Evolutionary conservation across 2,797 vertebrate genomes (phyloP).

Genomic region (Arctocebus calabarensis): DNA sequence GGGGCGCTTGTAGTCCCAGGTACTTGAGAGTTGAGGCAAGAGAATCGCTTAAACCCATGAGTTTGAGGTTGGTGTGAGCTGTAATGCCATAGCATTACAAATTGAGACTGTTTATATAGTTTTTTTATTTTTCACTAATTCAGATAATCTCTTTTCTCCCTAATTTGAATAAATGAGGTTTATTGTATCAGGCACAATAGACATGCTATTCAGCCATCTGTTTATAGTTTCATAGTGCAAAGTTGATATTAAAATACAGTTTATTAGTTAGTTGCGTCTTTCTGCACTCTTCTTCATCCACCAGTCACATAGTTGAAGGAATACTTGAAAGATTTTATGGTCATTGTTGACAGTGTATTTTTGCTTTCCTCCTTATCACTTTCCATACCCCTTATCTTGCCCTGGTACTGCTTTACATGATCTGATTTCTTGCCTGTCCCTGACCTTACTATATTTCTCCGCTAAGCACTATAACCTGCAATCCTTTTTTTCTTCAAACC

Average conservation of each 20-base stretch:
- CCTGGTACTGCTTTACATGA: neutral
- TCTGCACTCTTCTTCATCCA: neutral
- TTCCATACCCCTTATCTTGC: neutral
- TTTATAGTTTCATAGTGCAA: neutral
- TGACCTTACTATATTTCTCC: neutral
- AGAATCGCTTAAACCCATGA: too few species aligned
- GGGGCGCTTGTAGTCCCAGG: too few species aligned
- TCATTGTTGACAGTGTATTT: neutral
- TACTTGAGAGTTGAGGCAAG: too few species aligned
- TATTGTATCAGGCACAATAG: neutral
- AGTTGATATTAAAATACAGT: neutral
- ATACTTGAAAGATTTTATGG: neutral
- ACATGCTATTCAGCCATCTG: neutral
- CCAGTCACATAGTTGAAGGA: neutral
- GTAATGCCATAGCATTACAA: too few species aligned
- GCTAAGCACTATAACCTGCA: neutral
- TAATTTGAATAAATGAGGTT: slow-evolving; percentile 24
- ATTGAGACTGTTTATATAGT: neutral
- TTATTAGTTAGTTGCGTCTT: neutral
- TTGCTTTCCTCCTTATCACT: neutral
- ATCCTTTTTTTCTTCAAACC: neutral
- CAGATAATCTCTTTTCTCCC: neutral
- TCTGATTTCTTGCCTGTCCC: neutral
- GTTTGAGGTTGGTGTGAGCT: too few species aligned
- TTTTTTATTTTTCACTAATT: neutral